A percentile compares a stretch with the other conserved stretches of the same genome.
Conservation (phyloP, 2,797 vertebrate species). For the Carduelis carduelis region DNA sequence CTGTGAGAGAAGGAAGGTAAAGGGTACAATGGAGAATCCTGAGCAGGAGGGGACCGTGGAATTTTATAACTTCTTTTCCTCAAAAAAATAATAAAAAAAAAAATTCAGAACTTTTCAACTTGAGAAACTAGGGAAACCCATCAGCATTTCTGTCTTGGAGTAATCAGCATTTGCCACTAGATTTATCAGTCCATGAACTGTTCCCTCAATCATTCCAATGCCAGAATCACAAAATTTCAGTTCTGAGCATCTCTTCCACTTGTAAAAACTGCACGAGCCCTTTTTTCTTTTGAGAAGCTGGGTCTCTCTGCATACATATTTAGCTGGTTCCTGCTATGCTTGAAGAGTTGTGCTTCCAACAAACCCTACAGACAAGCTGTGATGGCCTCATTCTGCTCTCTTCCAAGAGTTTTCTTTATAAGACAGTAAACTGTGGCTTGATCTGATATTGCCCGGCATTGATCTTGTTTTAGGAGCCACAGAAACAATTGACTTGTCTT, state of each 20-base stretch:
- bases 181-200: not conserved
- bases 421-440: not conserved
- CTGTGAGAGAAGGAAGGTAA: not conserved
- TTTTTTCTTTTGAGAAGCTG: not conserved
- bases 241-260: not conserved
- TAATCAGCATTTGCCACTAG: not conserved
- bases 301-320: not conserved
- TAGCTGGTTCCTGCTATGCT: not conserved
- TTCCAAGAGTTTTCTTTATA: not conserved
- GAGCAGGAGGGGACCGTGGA: not conserved
- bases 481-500: not conserved
- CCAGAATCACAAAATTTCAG: not conserved
- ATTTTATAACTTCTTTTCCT: not conserved
- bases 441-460: not conserved
- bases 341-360: not conserved
- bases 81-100: not conserved
- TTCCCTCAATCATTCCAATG: not conserved
- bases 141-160: not conserved
- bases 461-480: not conserved
- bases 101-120: not conserved
- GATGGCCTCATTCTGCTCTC: not conserved
- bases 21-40: not conserved
- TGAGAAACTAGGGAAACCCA: not conserved
- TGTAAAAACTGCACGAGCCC: not conserved
- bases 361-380: not conserved